Evolutionary conservation across 2,888 invertebrate genomes (phyloP).

Genomic region (Troilus luridus): DNA sequence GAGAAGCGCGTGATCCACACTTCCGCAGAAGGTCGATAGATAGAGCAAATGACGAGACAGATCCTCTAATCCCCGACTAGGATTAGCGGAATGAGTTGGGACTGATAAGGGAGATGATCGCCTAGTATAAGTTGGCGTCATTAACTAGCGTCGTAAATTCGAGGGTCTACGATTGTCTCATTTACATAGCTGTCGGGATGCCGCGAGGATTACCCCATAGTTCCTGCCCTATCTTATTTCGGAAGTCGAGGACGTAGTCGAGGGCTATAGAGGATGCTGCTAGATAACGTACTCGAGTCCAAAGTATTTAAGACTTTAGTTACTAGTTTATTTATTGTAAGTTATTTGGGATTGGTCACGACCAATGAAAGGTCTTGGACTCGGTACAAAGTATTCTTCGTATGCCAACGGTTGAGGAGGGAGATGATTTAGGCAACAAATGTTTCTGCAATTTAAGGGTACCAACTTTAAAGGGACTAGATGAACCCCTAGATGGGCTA

Average conservation of each 20-base stretch:
- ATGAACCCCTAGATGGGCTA: no score
- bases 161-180: not conserved
- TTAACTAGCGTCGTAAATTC: conserved; percentile 16
- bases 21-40: not conserved
- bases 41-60: not conserved
- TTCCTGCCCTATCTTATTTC: not conserved
- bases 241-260: not conserved
- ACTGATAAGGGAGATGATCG: conserved; percentile 19
- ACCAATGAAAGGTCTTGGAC: no score
- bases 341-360: no score
- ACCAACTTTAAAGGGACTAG: no score
- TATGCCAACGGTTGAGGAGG: no score
- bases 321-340: no score
- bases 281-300: not conserved
- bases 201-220: not conserved
- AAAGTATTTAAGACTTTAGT: not conserved
- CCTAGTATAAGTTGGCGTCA: not conserved
- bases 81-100: conserved; percentile 13
- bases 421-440: no score
- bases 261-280: not conserved
- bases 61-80: not conserved
- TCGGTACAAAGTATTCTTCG: no score
- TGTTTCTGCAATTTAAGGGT: no score
- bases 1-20: not conserved
- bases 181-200: not conserved